Conservation (phyloP, 2,888 invertebrate species). For the Dendrolimus houi region DNA sequence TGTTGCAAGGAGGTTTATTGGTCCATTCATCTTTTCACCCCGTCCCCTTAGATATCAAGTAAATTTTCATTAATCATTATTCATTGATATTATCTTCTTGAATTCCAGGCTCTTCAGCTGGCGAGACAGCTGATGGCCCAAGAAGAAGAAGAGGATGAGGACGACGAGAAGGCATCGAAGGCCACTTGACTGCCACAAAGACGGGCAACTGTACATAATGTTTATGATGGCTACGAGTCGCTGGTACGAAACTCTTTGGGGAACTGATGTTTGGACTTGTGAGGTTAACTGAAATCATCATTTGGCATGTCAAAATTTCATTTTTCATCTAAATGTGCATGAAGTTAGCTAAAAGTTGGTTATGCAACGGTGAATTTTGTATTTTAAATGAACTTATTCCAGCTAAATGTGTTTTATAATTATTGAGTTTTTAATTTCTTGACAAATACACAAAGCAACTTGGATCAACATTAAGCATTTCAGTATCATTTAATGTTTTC, state of each 20-base stretch:
- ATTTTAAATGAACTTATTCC: too few relatives aligned
- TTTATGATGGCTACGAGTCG: slow-evolving; percentile 19
- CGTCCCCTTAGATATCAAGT: neutral
- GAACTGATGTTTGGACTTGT: slow-evolving; percentile 1
- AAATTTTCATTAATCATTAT: neutral
- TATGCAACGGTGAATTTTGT: too few relatives aligned
- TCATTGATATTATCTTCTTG: slow-evolving; percentile 7
- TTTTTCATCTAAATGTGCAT: too few relatives aligned
- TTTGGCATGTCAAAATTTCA: too few relatives aligned
- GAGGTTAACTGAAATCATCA: too few relatives aligned
- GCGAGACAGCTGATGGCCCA: slow-evolving; percentile 93
- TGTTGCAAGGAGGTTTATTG: too few relatives aligned
- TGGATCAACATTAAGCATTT: too few relatives aligned
- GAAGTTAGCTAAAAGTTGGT: too few relatives aligned
- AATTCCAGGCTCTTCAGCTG: slow-evolving; percentile 88
- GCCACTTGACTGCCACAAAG: slow-evolving; percentile 47
- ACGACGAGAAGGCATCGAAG: slow-evolving; percentile 39
- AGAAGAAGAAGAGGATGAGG: slow-evolving; percentile 90
- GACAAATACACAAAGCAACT: neutral
- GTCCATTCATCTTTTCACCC: too few relatives aligned
- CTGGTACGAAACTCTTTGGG: slow-evolving; percentile 7
- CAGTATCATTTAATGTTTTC: too few relatives aligned
- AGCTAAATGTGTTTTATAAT: neutral
- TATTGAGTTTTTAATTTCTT: neutral
- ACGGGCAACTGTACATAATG: slow-evolving; percentile 22